phyloP scores from a whole-genome alignment of 2,113 vertebrate genomes.

The Paramormyrops kingsleyae region DNA sequence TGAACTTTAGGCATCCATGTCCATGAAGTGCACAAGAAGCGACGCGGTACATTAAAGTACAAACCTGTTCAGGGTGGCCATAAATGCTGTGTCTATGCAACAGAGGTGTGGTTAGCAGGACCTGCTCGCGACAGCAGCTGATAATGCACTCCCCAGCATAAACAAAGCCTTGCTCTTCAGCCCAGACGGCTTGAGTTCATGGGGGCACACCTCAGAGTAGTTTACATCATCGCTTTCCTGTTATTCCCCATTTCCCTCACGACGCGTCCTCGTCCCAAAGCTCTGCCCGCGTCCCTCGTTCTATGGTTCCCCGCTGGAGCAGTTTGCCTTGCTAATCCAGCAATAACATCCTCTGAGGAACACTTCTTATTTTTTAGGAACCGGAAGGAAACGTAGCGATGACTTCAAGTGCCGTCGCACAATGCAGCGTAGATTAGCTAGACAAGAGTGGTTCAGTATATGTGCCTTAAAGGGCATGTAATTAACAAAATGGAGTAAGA shows the following conservation, averaged over 20 bases:
- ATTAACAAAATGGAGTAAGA: not conserved
- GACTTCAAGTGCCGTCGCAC: not conserved
- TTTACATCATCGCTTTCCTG: conserved; percentile 28
- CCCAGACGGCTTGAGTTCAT: not conserved
- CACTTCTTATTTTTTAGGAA: not conserved
- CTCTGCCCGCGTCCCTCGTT: not conserved
- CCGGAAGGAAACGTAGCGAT: not conserved
- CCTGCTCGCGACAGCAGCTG: not conserved
- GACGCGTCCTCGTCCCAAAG: not conserved
- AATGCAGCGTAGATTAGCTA: not conserved
- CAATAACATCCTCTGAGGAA: conserved; percentile 1
- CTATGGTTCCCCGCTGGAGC: not conserved
- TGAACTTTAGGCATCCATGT: not conserved
- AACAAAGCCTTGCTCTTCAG: not conserved
- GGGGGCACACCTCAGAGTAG: conserved; percentile 10
- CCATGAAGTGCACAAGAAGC: not conserved
- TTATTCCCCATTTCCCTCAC: conserved; percentile 1
- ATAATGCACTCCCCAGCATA: not conserved
- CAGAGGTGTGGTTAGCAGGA: not conserved
- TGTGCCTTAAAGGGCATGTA: not conserved
- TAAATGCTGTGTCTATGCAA: not conserved
- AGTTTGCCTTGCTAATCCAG: not conserved
- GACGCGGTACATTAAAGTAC: not conserved
- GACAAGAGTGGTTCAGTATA: not conserved
- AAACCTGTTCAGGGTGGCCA: not conserved